Evolutionary conservation across 2,888 invertebrate genomes (phyloP).

Genomic region (Choristoneura rosaceana): DNA sequence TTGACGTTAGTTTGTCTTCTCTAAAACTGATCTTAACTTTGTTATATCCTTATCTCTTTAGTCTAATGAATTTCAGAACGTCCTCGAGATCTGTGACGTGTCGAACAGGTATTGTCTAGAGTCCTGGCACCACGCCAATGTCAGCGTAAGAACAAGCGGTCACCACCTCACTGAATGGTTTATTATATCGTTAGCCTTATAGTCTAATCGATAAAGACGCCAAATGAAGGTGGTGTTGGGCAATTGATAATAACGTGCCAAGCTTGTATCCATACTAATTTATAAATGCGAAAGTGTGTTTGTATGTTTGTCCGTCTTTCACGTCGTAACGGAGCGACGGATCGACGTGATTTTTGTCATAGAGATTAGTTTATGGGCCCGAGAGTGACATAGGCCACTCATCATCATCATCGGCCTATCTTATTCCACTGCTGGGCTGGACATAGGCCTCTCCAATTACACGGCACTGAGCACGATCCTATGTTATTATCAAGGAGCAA

Average conservation of each 20-base stretch:
- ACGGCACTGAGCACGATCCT: too few relatives aligned
- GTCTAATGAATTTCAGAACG: conserved; percentile 38
- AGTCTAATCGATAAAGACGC: not conserved
- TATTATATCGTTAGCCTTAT: conserved; percentile 2
- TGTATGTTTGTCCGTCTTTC: too few relatives aligned
- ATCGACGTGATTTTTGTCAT: too few relatives aligned
- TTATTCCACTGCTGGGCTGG: too few relatives aligned
- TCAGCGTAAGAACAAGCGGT: conserved; percentile 39
- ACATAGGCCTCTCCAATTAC: too few relatives aligned
- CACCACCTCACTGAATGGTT: conserved; percentile 6
- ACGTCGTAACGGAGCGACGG: too few relatives aligned
- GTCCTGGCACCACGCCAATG: conserved; percentile 70
- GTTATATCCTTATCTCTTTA: not conserved
- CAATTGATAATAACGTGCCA: not conserved
- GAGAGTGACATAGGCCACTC: too few relatives aligned
- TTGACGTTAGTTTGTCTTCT: not conserved
- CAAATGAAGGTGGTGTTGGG: not conserved
- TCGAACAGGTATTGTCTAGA: conserved; percentile 63
- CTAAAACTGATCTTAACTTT: not conserved
- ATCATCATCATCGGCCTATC: too few relatives aligned
- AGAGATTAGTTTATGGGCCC: too few relatives aligned
- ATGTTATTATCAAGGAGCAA: too few relatives aligned
- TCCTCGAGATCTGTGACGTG: conserved; percentile 67
- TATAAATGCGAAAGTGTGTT: too few relatives aligned
- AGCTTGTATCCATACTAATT: not conserved